Conservation (phyloP, 2,797 vertebrate genomes). For the Anabas testudineus region DNA sequence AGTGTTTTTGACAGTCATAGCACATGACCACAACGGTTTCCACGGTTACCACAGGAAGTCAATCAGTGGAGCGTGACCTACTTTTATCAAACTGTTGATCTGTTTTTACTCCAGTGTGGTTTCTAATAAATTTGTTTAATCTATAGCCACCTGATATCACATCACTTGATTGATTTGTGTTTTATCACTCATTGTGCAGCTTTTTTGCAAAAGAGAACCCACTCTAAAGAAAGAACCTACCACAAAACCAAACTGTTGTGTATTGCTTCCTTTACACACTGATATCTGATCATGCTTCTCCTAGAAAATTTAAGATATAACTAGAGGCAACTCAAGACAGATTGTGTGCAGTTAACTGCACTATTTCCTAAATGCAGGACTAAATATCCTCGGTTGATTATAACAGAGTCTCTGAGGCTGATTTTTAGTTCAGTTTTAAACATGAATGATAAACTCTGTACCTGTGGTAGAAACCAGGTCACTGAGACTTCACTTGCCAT, state of each 20-base stretch:
- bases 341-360: neutral
- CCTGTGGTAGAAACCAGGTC: conserved; percentile 34
- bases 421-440: neutral
- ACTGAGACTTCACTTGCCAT: neutral
- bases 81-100: conserved; percentile 6
- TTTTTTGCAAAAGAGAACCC: neutral
- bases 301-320: neutral
- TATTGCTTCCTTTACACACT: no score
- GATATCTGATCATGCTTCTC: neutral
- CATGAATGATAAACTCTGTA: neutral
- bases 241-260: no score
- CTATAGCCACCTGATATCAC: no score
- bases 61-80: conserved; percentile 31
- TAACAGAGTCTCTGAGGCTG: neutral
- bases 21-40: conserved; percentile 23
- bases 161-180: no score
- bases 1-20: conserved; percentile 30
- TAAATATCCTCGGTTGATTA: neutral
- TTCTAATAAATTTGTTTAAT: neutral
- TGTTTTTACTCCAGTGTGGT: neutral
- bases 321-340: neutral
- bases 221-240: no score
- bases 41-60: conserved; percentile 41
- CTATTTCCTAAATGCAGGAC: neutral
- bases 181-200: no score